These are phyloP conservation scores for Nephila pilipes DNA, from an alignment of 1,140 invertebrate genomes.

Conservation along the genomic window DNA sequence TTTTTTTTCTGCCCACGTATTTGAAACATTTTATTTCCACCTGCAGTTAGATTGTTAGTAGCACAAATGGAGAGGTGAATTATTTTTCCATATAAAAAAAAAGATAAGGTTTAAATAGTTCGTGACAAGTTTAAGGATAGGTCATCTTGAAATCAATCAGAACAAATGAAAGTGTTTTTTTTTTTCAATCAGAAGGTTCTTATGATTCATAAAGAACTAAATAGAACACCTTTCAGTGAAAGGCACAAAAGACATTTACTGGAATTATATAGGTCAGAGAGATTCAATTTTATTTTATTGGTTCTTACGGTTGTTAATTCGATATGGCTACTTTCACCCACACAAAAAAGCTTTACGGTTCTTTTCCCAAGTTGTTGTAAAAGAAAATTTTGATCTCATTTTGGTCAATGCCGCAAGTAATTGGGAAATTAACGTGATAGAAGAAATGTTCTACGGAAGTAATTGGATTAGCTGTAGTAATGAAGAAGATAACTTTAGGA, in stretches of 20 bases:
- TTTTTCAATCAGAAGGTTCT: not conserved
- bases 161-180: not conserved
- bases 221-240: not conserved
- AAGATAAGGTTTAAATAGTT: conserved; percentile 6
- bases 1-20: not conserved
- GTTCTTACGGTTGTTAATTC: not conserved
- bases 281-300: conserved; percentile 12
- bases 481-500: too few relatives aligned
- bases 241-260: not conserved
- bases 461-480: not conserved
- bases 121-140: not conserved
- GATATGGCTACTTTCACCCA: not conserved
- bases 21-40: not conserved
- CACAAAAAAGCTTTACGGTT: not conserved
- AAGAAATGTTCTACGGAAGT: not conserved
- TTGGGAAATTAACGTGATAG: conserved; percentile 1
- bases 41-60: not conserved
- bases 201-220: conserved; percentile 14
- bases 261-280: conserved; percentile 2
- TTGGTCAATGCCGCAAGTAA: not conserved
- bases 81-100: not conserved
- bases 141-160: conserved; percentile 15
- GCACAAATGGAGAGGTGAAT: not conserved
- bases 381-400: not conserved
- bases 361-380: not conserved